Evolutionary conservation across 2,797 vertebrate genomes (phyloP).

Genomic region (Ceyx erithaca): DNA sequence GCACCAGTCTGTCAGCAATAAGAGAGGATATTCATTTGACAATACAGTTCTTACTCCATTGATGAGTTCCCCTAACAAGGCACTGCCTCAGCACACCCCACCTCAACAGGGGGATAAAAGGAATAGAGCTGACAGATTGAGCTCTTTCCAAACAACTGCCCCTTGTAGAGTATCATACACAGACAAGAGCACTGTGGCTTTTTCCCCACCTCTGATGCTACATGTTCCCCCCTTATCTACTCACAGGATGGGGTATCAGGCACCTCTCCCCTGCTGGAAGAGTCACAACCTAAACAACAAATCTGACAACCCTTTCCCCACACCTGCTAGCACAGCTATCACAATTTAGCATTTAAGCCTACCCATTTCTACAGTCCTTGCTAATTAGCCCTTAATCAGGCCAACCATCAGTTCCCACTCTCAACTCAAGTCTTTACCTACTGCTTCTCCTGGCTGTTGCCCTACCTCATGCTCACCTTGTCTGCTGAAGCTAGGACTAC

Average conservation of each 20-base stretch:
- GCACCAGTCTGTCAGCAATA: not conserved
- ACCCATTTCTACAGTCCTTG: not conserved
- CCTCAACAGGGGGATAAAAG: not conserved
- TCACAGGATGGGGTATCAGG: not conserved
- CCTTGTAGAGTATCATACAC: not conserved
- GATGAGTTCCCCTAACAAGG: not conserved
- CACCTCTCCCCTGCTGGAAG: not conserved
- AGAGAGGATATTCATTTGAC: not conserved
- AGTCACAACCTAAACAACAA: not conserved
- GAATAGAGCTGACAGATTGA: not conserved
- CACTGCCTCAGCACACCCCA: not conserved
- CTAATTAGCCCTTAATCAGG: not conserved
- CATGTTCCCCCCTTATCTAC: not conserved
- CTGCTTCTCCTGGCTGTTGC: not conserved
- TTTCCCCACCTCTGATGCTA: rapidly evolving
- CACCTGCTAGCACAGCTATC: not conserved
- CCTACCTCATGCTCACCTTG: not conserved
- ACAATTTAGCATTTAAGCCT: not conserved
- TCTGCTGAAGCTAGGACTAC: not conserved
- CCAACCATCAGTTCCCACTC: not conserved
- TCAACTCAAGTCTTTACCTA: not conserved
- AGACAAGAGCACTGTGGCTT: not conserved
- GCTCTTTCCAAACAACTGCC: not conserved
- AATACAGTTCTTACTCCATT: not conserved
- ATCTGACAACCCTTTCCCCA: not conserved